Evolutionary conservation across 2,797 vertebrate genomes (phyloP), one percentile per base, ranked within the genome.

Genomic region (Acrossocheilus wenchowensis): DNA sequence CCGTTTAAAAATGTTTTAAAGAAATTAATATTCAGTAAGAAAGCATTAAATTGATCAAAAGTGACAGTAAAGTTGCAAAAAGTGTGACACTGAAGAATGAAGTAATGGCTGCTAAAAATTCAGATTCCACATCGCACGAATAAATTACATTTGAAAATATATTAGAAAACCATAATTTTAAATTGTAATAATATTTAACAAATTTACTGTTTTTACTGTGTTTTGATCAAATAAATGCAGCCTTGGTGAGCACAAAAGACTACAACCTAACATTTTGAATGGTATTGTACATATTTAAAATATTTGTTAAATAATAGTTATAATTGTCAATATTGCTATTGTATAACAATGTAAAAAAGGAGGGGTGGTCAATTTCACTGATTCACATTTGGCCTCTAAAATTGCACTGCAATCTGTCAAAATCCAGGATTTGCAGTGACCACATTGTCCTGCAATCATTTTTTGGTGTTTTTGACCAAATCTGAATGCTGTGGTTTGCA

Each of bases 321-420:
- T 14, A 30, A 64, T 39, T 14, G 39, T 39, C 5, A 43, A 43
- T 43, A 43, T 9, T 43, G 41, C 41, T 43, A 43, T 43, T 43
- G 9, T 43, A 43, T 43, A 43, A 43, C 41, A 43, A 43, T 43
- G 62, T 66, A 15, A 66, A 71, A 23, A 34, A 68, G 26, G 39
- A 72, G 17, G 36, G 86, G 41, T 78, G 89, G 84, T 86, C 75
- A 82, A 71, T 36, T 19, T 71, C 57, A 30, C 7, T 57, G 86
- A 89, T 90, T 85, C 86, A 85, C 73, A 71, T 34, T 23, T 62
- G 50, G 69, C 79, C 68, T 45, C 73, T 75, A 83, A 73, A 60
- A 48, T 41, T 60, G 50, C 57, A 84, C 81, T 86, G 69, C 78
- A 52, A 15, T 74, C 30, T 64, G 45, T 82, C 79, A 86, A 86